A percentile compares a stretch with the other conserved stretches of the same genome.
Conservation (phyloP, 1,140 invertebrate species). For the Drosophila repleta region DNA sequence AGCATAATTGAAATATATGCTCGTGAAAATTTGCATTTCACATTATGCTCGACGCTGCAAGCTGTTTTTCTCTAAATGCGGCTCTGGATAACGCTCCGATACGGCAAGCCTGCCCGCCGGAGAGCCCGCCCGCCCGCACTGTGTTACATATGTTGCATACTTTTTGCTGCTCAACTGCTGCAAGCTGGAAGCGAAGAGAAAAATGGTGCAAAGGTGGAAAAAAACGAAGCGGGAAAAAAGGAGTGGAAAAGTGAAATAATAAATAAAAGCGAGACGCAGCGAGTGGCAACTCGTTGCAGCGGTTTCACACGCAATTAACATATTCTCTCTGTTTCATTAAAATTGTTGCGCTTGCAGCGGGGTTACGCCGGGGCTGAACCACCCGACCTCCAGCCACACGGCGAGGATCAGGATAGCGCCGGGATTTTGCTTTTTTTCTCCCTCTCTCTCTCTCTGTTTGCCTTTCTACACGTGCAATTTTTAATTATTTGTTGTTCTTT, state of each 20-base stretch:
- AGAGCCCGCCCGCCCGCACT: not conserved
- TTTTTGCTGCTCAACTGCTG: conserved; percentile 37
- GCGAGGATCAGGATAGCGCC: conserved; percentile 16
- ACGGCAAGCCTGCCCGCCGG: not conserved
- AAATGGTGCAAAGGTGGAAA: conserved; percentile 4
- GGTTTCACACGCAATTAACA: conserved; percentile 82
- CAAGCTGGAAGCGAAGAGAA: conserved; percentile 18
- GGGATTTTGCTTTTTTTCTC: not conserved
- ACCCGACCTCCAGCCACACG: not conserved
- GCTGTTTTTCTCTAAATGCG: conserved; percentile 14
- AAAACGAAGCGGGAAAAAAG: conserved; percentile 25
- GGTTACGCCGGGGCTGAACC: conserved; percentile 4
- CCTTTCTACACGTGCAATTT: conserved; percentile 43
- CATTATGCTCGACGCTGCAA: conserved; percentile 10
- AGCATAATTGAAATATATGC: conserved; percentile 37
- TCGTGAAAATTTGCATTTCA: conserved; percentile 27
- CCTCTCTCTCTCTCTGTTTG: conserved; percentile 7
- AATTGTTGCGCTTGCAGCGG: conserved; percentile 69
- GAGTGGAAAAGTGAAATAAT: conserved; percentile 67
- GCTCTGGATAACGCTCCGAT: conserved; percentile 5
- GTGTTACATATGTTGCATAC: not conserved
- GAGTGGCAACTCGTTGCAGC: conserved; percentile 70
- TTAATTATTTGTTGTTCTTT: conserved; percentile 53
- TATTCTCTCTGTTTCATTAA: conserved; percentile 78
- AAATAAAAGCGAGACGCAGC: conserved; percentile 64